A percentile compares a stretch with the other conserved stretches of the same genome.
Evolutionary conservation across 2,888 invertebrate species (phyloP).

Genomic region (Pyrrhia umbra): DNA sequence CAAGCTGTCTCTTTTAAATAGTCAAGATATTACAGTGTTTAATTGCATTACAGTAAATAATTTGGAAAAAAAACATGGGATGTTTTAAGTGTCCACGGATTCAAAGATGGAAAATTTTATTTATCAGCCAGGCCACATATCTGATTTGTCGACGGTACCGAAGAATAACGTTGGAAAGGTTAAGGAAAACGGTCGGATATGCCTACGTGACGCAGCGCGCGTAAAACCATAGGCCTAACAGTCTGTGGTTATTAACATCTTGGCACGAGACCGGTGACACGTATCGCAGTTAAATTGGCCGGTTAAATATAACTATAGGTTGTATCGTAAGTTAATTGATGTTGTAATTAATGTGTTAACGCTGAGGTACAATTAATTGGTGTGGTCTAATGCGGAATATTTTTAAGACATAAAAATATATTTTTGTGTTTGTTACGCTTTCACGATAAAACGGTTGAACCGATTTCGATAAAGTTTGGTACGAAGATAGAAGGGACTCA

Average conservation of each 20-base stretch:
- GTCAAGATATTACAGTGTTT: too few species aligned
- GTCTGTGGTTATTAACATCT: not conserved
- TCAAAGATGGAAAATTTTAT: too few species aligned
- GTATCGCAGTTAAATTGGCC: not conserved
- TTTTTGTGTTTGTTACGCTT: too few species aligned
- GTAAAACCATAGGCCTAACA: conserved; percentile 20
- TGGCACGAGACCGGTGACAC: not conserved
- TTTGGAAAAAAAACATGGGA: too few species aligned
- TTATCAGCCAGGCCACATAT: not conserved
- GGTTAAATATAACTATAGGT: not conserved
- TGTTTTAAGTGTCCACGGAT: too few species aligned
- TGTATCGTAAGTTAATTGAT: too few species aligned
- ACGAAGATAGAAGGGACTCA: too few species aligned
- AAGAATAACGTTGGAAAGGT: conserved; percentile 11
- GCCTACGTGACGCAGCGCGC: conserved; percentile 52
- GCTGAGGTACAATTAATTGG: not conserved
- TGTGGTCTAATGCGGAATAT: not conserved
- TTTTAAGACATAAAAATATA: too few species aligned
- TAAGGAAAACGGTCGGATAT: conserved; percentile 31
- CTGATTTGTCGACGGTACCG: conserved; percentile 6
- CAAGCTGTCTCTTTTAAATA: too few species aligned
- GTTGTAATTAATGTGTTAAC: not conserved
- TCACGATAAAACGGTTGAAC: too few species aligned
- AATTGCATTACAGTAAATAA: too few species aligned
- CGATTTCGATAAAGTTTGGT: too few species aligned